These are phyloP conservation scores for Sylvicapra grimmia DNA, from an alignment of 2,113 vertebrate genomes.

Conservation along the genomic window DNA sequence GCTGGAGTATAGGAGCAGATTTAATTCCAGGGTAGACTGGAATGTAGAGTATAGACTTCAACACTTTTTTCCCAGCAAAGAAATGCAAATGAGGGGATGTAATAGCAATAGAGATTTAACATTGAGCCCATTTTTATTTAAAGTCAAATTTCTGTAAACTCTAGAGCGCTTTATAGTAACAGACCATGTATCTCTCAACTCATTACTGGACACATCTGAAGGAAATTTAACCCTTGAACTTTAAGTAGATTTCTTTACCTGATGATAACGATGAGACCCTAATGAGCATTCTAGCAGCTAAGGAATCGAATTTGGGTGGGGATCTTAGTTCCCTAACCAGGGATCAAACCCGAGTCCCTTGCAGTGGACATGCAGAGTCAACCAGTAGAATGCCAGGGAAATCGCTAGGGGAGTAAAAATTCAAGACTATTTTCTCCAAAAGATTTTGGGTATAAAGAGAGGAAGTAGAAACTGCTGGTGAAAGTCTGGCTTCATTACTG, in stretches of 20 bases:
- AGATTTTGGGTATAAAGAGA: not conserved
- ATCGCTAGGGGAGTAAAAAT: not conserved
- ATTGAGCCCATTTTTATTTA: not conserved
- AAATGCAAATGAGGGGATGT: not conserved
- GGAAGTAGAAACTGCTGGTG: not conserved
- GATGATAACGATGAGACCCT: not conserved
- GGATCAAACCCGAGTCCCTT: not conserved
- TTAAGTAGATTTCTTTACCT: not conserved
- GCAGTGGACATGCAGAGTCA: not conserved
- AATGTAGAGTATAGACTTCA: not conserved
- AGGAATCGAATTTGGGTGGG: rapidly evolving
- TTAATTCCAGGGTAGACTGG: not conserved
- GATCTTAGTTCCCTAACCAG: not conserved
- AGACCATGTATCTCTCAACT: not conserved
- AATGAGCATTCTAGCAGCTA: not conserved
- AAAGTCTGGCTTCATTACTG: not conserved
- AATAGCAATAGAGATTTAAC: not conserved
- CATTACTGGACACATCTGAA: not conserved
- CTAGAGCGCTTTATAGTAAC: not conserved
- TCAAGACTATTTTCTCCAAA: not conserved
- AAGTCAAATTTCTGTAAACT: not conserved
- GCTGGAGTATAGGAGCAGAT: not conserved
- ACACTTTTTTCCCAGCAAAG: not conserved
- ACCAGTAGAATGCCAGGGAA: not conserved
- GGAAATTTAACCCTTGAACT: not conserved